Evolutionary conservation across 2,113 vertebrate genomes (phyloP), one percentile per base, ranked within the genome.

Genomic region (Entelurus aequoreus): DNA sequence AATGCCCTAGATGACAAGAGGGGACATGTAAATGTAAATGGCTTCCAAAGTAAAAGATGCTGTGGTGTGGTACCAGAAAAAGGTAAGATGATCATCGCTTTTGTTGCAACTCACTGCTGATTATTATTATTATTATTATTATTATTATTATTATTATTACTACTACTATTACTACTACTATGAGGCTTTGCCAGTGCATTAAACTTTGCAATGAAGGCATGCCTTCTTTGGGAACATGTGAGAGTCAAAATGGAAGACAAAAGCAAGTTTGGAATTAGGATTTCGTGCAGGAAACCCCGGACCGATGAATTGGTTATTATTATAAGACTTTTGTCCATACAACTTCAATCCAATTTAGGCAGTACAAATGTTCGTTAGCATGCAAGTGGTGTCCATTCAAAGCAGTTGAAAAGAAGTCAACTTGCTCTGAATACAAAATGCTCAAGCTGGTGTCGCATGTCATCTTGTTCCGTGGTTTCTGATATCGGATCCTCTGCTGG

Each of bases 11-110:
- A 84, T 87, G 76, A 54, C 90, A 90, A 94, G 84, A 85, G 85
- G 81, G 81, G 88, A 11, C 28, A 28, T 28, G 28, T 28, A 90
- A 89, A 92, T 90, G 94, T 97, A 95, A 94, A 99, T 99, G 97
- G 97, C 96, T 91, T 97, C 94, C 90, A 97, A 92, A 93, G 95
- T 98, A 78, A 94, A 95, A 88, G 96, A 99, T 96, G 96, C 97
- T 83, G 97, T 99, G 91, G 94, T 98, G 84, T 98, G 96, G 96
- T 98, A 98, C 92, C 97, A 99, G 90, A 99, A 97, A 85, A 99
- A 99, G 95, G 97, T 99, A 92, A 95, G 95, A 69, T 4, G 21
- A 47, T 52, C 9, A 21, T 10, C 10, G 35, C 8, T 66, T 50
- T 42, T 53, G 40, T 16, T 40, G 55, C 35, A 15, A 37, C 13